Evolutionary conservation across 2,888 invertebrate genomes (phyloP).

Genomic region (Lottia scabra): DNA sequence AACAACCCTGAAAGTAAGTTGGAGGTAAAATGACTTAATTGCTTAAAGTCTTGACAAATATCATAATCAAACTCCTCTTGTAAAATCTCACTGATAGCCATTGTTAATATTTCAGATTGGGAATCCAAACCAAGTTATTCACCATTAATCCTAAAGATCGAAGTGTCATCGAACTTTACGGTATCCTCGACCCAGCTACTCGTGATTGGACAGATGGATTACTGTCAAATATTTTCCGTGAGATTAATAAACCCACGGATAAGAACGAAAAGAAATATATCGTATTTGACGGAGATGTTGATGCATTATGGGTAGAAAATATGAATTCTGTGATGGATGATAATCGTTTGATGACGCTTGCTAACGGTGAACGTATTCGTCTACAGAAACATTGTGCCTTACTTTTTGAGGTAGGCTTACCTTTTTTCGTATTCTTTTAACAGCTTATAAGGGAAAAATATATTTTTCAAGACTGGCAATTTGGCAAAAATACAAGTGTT

Average conservation of each 20-base stretch:
- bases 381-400: slow-evolving; percentile 84
- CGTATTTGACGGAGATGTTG: slow-evolving; percentile 93
- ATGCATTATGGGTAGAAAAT: slow-evolving; percentile 95
- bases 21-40: no score
- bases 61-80: no score
- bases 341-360: slow-evolving; percentile 87
- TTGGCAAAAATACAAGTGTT: no score
- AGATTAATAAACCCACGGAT: slow-evolving; percentile 84
- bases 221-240: slow-evolving; percentile 89
- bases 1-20: no score
- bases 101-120: slow-evolving; percentile 71
- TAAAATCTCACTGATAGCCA: no score
- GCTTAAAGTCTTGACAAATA: neutral
- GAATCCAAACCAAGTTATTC: slow-evolving; percentile 82
- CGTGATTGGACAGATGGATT: slow-evolving; percentile 95
- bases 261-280: slow-evolving; percentile 84
- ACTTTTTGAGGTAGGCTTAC: slow-evolving; percentile 80
- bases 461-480: no score
- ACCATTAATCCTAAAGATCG: slow-evolving; percentile 91
- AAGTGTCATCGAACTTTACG: slow-evolving; percentile 89
- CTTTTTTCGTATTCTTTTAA: no score
- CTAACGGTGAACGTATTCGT: slow-evolving; percentile 90
- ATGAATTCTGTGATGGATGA: slow-evolving; percentile 99
- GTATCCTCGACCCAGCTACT: slow-evolving; percentile 85
- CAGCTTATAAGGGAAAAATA: neutral